Evolutionary conservation across 2,797 vertebrate genomes (phyloP), one percentile per base, ranked within the genome.

Genomic region (Epinephelus awoara): DNA sequence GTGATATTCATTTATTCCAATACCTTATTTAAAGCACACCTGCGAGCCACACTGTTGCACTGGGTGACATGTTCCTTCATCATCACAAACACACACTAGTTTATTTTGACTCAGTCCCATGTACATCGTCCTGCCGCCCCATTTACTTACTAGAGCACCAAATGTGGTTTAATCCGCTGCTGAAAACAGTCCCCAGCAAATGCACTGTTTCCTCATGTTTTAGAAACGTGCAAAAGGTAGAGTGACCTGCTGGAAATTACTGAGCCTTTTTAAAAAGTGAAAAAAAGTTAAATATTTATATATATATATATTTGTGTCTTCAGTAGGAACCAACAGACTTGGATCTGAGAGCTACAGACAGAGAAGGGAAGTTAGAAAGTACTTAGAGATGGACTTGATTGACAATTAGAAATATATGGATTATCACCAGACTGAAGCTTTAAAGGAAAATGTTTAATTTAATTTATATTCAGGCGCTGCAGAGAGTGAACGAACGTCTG

Each of bases 401-500:
- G 34, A 34, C 34, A 8, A 34, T 7, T 7, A 8, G 7, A 34
- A 34, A 34, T 34, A 34, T 8, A 34, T 34, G 34, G 17, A 55
- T 42, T 21, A 25, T 63, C 19, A 38, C 11, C 15, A 18, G 19
- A 29, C 4, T 29, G 29, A 29, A 59, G 18, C 23, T 75, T 19
- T 59, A 8, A 51, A 17, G 14, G 19, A 19, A 63, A 1, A 18
- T 61, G 13, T 25, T 40, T 12, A 0, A 34, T 61, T 29, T 1
- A 52, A 18, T 25, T 34, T 1, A n/a, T 59, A 2, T 18, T 47
- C 80, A 97, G 96, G 96, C 95, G 0, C 77, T 90, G 1, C 94
- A 96, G 72, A 90, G 69, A 21, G 96, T 96, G 58, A 97, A 97
- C 2, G 0, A 94, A 66, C 93, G 85, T 70, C 94, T 97, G 38